Percentiles rank a stretch among this genome's conserved stretches.
phyloP scores from a whole-genome alignment of 2,888 invertebrate genomes.

The Sinopyrophorus schimmeli region DNA sequence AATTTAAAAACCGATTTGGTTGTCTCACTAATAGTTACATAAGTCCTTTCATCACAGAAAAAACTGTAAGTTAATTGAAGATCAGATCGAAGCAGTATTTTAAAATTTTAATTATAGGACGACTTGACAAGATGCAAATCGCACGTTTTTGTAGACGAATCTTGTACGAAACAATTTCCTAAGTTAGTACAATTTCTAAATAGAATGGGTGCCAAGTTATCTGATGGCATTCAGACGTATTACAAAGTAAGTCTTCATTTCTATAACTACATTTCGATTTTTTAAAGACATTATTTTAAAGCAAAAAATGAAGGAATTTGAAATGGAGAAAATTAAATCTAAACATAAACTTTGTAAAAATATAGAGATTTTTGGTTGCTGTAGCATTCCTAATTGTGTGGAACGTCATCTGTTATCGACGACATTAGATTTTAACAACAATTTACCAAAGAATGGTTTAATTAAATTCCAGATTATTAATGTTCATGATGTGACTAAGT shows the following conservation, averaged over 20 bases:
- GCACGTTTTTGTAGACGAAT: slow-evolving; percentile 63
- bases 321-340: slow-evolving; percentile 53
- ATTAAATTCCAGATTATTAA: slow-evolving; percentile 63
- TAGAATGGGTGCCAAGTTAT: slow-evolving; percentile 50
- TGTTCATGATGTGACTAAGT: slow-evolving; percentile 65
- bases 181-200: slow-evolving; percentile 64
- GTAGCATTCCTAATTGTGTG: slow-evolving; percentile 61
- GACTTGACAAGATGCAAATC: slow-evolving; percentile 49
- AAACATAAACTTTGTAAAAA: slow-evolving; percentile 62
- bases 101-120: slow-evolving; percentile 12
- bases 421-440: slow-evolving; percentile 58
- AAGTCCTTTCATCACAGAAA: slow-evolving; percentile 39
- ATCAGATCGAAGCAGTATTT: not conserved
- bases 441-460: slow-evolving; percentile 60
- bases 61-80: slow-evolving; percentile 41
- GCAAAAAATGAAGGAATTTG: slow-evolving; percentile 49
- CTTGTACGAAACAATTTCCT: slow-evolving; percentile 62
- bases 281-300: slow-evolving; percentile 36
- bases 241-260: slow-evolving; percentile 38
- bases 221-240: slow-evolving; percentile 48
- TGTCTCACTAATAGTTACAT: slow-evolving; percentile 66
- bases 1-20: slow-evolving; percentile 71
- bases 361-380: slow-evolving; percentile 68
- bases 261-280: slow-evolving; percentile 1
- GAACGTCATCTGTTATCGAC: slow-evolving; percentile 66